Conservation (phyloP, 1,140 invertebrate genomes). For the Atopsyche davidsoni region DNA sequence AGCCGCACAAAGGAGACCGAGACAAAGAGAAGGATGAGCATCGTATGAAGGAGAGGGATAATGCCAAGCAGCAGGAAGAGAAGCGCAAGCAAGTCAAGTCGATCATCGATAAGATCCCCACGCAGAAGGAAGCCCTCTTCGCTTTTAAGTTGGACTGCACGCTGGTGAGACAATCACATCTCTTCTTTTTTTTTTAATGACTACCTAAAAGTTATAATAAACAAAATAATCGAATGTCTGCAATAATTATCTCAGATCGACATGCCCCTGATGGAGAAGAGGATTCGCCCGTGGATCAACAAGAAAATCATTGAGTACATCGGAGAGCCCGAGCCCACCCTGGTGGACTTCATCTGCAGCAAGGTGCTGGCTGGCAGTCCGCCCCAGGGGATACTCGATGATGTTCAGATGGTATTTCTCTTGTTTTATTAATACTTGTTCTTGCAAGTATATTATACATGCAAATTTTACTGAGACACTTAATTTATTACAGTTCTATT, state of each 20-base stretch:
- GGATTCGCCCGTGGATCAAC: slow-evolving; percentile 98
- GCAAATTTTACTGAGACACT: too few relatives aligned
- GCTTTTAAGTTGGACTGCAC: slow-evolving; percentile 89
- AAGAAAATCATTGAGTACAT: slow-evolving; percentile 99
- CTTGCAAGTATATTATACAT: too few relatives aligned
- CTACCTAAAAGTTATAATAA: neutral
- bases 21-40: slow-evolving; percentile 44
- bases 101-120: slow-evolving; percentile 97
- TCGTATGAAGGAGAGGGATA: slow-evolving; percentile 56
- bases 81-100: slow-evolving; percentile 94
- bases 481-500: neutral
- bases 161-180: slow-evolving; percentile 64
- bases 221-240: neutral
- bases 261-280: slow-evolving; percentile 82
- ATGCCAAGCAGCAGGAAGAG: slow-evolving; percentile 79
- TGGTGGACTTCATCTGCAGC: slow-evolving; percentile 98
- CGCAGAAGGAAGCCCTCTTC: slow-evolving; percentile 93
- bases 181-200: slow-evolving; percentile 13
- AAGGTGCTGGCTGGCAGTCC: slow-evolving; percentile 90
- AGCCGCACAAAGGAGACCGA: slow-evolving; percentile 3
- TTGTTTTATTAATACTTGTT: too few relatives aligned
- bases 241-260: slow-evolving; percentile 45
- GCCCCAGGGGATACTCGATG: slow-evolving; percentile 91
- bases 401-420: slow-evolving; percentile 88
- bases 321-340: slow-evolving; percentile 96